Evolutionary conservation across 2,888 invertebrate genomes (phyloP), one percentile per base, ranked within the genome.

Genomic region (Apeira syringaria): DNA sequence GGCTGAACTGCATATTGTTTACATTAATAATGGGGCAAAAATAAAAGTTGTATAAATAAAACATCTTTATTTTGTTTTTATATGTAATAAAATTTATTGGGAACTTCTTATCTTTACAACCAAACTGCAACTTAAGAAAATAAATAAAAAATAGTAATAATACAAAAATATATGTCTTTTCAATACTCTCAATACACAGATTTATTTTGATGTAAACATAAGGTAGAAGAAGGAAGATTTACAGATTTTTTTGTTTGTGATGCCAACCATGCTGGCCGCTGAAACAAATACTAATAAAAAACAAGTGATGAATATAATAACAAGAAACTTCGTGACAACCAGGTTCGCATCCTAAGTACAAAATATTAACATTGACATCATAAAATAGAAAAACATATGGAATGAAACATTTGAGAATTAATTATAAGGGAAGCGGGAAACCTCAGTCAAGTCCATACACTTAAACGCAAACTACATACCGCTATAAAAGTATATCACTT

Each of bases 121-220:
- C 63, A 59, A 68, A 73, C 59, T 64, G 64, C 56, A 71, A 64
- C 64, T 61, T 68, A 70, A 45, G 52, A 69, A 68, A 74, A 72
- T 66, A 76, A 79, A 73, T 65, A 70, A 76, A 74, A 66, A 80
- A 76, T 47, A 49, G 40, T 31, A 53, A 67, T 70, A 74, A 73
- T 85, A 85, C 76, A 87, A 84, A 87, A 86, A 86, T 85, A 87
- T 76, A 71, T 66, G 69, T 78, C 75, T 83, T 80, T 26, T 72
- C 64, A 64, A 73, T 62, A 75, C 55, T 64, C 54, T 64, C 29
- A 45, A 53, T 46, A 50, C 46, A 55, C 48, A 54, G 53, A 50
- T 52, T 33, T 38, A 25, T 15, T 17, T 24, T 33, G 38, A 30
- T 2, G 15, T 15, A 15, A 15, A 15, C 2, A n/a, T n/a, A 15